phyloP scores from a whole-genome alignment of 2,888 invertebrate species.

The Oscheius sp. region DNA sequence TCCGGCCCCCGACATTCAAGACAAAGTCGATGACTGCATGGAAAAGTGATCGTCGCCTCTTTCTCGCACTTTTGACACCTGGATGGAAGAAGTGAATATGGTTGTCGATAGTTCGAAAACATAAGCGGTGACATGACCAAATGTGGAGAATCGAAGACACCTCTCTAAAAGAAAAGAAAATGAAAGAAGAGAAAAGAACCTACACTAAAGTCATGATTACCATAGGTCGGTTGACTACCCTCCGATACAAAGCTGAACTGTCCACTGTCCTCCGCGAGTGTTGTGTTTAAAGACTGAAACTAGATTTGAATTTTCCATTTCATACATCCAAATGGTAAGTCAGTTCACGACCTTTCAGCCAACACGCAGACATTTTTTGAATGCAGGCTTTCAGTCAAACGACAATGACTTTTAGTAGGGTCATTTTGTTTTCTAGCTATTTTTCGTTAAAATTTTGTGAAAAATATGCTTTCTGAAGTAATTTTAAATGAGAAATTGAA shows the following conservation, averaged over 20 bases:
- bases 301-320: neutral
- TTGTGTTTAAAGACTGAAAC: neutral
- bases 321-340: neutral
- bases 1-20: slow-evolving; percentile 25
- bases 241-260: slow-evolving; percentile 9
- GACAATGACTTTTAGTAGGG: too few species aligned
- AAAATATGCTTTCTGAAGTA: too few species aligned
- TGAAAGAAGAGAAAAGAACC: neutral
- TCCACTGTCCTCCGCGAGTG: slow-evolving; percentile 4
- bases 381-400: neutral
- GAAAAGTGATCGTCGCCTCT: slow-evolving; percentile 16
- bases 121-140: slow-evolving; percentile 23
- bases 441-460: too few species aligned
- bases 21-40: slow-evolving; percentile 16
- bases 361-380: slow-evolving; percentile 16
- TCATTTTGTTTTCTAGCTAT: too few species aligned
- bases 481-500: too few species aligned
- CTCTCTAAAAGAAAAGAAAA: neutral
- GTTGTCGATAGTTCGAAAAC: slow-evolving; percentile 9
- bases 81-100: slow-evolving; percentile 1
- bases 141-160: slow-evolving; percentile 21
- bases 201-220: slow-evolving; percentile 6
- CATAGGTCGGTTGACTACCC: neutral
- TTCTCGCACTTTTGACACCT: slow-evolving; percentile 15
- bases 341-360: slow-evolving; percentile 6